Evolutionary conservation across 2,797 vertebrate genomes (phyloP).

Genomic region (Manis pentadactyla): DNA sequence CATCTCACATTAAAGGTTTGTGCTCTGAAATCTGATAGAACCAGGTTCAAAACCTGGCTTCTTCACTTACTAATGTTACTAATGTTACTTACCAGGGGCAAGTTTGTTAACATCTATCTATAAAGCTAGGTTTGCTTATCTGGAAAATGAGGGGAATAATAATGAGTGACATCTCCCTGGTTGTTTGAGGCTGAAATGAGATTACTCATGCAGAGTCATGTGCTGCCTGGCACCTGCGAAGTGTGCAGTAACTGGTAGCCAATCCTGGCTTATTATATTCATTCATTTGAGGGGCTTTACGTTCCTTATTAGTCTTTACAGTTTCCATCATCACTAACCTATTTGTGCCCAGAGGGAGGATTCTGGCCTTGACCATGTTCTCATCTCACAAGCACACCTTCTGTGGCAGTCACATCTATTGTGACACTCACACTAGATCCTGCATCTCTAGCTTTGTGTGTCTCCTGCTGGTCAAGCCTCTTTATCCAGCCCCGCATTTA

Average conservation of each 20-base stretch:
- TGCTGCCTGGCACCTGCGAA: no score
- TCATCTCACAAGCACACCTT: background rate
- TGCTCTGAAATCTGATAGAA: background rate
- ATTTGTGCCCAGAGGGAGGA: background rate
- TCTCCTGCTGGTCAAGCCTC: background rate
- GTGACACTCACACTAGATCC: background rate
- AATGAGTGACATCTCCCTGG: accelerated
- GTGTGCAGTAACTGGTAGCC: background rate
- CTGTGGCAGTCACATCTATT: background rate
- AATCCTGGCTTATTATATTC: no score
- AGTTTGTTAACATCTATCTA: background rate
- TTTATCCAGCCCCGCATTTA: background rate
- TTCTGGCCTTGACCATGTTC: background rate
- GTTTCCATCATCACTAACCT: background rate
- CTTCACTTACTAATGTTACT: background rate
- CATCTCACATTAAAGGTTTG: background rate
- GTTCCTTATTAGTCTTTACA: background rate
- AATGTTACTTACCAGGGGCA: background rate
- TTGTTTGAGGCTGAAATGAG: background rate
- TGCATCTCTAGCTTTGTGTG: background rate
- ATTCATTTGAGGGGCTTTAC: background rate
- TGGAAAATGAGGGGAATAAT: background rate
- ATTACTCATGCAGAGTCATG: background rate
- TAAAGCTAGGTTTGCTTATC: background rate
- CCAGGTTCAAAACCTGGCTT: background rate